A percentile compares a stretch with the other conserved stretches of the same genome.
These are phyloP conservation scores for Trichechus manatus DNA, from an alignment of 2,113 vertebrate species.

Conservation along the genomic window DNA sequence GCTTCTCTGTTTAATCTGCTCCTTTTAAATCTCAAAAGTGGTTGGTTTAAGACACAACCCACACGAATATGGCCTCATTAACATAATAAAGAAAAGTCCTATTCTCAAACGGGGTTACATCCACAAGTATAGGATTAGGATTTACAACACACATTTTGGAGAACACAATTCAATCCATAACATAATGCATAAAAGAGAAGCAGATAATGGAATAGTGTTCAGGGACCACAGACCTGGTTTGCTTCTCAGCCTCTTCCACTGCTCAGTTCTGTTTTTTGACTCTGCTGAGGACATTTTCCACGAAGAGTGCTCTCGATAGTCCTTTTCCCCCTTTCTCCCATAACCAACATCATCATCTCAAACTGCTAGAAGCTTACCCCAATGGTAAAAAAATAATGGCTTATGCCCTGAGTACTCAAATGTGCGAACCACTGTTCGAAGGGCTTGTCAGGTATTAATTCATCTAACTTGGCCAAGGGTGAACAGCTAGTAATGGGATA, in stretches of 20 bases:
- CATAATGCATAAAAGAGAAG: not conserved
- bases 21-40: too few species aligned
- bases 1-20: too few species aligned
- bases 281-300: not conserved
- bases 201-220: too few species aligned
- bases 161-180: too few species aligned
- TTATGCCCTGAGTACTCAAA: not conserved
- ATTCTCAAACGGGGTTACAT: too few species aligned
- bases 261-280: not conserved
- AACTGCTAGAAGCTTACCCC: not conserved
- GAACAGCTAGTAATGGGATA: not conserved
- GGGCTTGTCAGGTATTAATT: not conserved
- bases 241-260: not conserved
- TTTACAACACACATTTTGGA: too few species aligned
- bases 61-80: too few species aligned
- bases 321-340: not conserved
- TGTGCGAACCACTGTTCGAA: not conserved
- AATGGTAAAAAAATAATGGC: not conserved
- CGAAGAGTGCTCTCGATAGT: not conserved
- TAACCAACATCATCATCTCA: not conserved
- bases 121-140: too few species aligned
- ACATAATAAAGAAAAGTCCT: too few species aligned
- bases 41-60: too few species aligned
- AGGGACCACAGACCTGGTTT: not conserved
- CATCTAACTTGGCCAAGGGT: not conserved